Conservation (phyloP, 2,888 invertebrate genomes). For the Amblyjoppa fuscipennis region DNA sequence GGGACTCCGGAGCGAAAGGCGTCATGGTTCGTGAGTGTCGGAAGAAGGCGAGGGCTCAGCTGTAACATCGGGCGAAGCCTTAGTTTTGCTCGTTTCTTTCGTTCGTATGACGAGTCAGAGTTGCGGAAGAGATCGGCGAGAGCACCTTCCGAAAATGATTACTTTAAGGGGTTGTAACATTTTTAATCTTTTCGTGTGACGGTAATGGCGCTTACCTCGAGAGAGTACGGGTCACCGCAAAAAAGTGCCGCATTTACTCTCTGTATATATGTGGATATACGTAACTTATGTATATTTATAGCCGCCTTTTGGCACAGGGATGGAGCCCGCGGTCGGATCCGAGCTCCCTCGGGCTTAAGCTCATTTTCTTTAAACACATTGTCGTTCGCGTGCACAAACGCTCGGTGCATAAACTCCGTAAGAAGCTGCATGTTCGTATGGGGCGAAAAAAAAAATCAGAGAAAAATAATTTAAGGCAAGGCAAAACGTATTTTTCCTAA, state of each 20-base stretch:
- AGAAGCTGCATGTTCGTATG: constrained; percentile 14
- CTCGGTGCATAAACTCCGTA: constrained; percentile 25
- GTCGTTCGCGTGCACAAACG: neutral
- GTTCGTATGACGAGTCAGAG: neutral
- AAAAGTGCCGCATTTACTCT: constrained; percentile 19
- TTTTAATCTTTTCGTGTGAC: constrained; percentile 70
- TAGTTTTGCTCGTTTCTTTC: constrained; percentile 34
- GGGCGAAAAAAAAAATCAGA: neutral
- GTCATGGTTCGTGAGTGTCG: constrained; percentile 12
- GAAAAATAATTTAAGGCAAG: constrained; percentile 10
- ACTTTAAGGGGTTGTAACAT: constrained; percentile 63
- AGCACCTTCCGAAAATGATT: constrained; percentile 55
- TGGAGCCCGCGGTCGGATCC: constrained; percentile 30
- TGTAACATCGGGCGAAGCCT: neutral
- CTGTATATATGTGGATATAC: constrained; percentile 2
- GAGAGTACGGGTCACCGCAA: constrained; percentile 41
- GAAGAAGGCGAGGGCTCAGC: constrained; percentile 21
- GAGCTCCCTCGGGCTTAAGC: constrained; percentile 45
- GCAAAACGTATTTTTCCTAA: neutral
- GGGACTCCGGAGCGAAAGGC: constrained; percentile 24
- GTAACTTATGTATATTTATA: neutral
- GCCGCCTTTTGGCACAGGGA: constrained; percentile 51
- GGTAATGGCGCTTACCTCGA: constrained; percentile 67
- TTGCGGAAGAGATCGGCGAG: neutral
- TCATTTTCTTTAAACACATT: constrained; percentile 65